Evolutionary conservation across 2,888 invertebrate species (phyloP).

Genomic region (Isoperla grammatica): DNA sequence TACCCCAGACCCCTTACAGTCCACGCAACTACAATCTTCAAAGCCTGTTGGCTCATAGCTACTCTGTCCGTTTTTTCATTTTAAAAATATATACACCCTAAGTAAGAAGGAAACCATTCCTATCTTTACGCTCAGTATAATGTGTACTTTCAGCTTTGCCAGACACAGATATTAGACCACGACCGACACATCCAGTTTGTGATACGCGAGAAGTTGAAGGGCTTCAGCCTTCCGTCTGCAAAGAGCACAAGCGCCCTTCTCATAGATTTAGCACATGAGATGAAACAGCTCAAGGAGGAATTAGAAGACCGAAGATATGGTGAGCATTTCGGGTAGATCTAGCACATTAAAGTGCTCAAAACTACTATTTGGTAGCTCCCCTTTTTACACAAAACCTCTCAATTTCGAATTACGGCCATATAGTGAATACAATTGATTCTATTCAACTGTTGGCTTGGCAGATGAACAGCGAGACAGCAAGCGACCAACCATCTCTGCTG

Average conservation of each 20-base stretch:
- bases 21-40: no score
- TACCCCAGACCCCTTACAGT: no score
- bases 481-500: constrained; percentile 20
- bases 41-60: no score
- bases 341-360: no score
- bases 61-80: no score
- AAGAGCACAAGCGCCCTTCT: constrained; percentile 80
- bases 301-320: constrained; percentile 61
- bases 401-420: no score
- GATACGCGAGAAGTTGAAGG: constrained; percentile 79
- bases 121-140: no score
- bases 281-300: constrained; percentile 81
- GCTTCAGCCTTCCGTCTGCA: constrained; percentile 71
- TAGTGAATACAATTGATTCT: no score
- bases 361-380: no score
- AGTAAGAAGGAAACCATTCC: no score
- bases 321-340: constrained; percentile 30
- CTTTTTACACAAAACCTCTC: no score
- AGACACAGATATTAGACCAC: constrained; percentile 77
- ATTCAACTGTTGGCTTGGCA: constrained; percentile 7
- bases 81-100: no score
- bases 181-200: constrained; percentile 80
- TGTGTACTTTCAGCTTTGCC: constrained; percentile 61
- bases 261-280: constrained; percentile 78
- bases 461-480: constrained; percentile 32